Evolutionary conservation across 2,797 vertebrate genomes (phyloP), one percentile per base, ranked within the genome.

Genomic region (Mionectes olivaceus): DNA sequence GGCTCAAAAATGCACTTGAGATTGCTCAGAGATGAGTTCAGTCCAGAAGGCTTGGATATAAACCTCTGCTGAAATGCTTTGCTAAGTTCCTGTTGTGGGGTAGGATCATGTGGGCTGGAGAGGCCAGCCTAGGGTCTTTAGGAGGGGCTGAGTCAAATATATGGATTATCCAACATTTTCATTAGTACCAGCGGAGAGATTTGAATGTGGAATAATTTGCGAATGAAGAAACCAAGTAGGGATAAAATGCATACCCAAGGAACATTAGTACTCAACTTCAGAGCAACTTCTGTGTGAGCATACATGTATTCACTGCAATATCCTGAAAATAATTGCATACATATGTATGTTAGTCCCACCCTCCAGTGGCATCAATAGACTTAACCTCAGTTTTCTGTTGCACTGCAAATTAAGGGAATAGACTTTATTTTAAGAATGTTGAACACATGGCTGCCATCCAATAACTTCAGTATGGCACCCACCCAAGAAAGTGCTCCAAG

Each of bases 371-470:
- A 96, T 70, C 95, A 82, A 77, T 77, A 93, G 87, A 81, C 85
- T 94, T 85, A 86, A 75, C 83, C 81, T 79, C 63, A 78, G 85
- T 78, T 93, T 82, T 85, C 85, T 35, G 46, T 81, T 71, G 93
- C 90, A 89, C 59, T 81, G 93, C 75, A 96, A 95, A 97, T 96
- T 90, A 96, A 93, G 33, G 78, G 93, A 80, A 96, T 85, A 85
- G 81, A 49, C 68, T 92, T 96, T 93, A 94, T 92, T 91, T 93
- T 85, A 78, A 71, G 92, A 95, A 64, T 71, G 84, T 79, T 93
- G 88, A 96, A 75, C 89, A 81, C 74, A 69, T 90, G 81, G 78
- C 87, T 95, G 73, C 50, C 39, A 65, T 96, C 89, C 82, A 96
- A 84, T 41, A 89, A 96, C 77, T 75, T 95, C 67, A 90, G 47